Evolutionary conservation across 1,140 invertebrate species (phyloP).

Genomic region (Brachionus sp.): DNA sequence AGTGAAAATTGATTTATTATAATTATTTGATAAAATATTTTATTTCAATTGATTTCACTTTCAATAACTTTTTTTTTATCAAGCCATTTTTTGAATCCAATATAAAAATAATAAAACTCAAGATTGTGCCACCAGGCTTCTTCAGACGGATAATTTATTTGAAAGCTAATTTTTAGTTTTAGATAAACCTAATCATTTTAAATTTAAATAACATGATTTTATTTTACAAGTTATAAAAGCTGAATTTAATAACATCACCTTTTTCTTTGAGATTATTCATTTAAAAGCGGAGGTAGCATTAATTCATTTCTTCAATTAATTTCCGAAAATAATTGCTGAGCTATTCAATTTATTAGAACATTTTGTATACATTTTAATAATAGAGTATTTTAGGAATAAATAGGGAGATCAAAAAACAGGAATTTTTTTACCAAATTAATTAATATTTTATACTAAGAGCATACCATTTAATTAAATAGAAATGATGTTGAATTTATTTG

Average conservation of each 20-base stretch:
- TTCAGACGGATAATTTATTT: background rate
- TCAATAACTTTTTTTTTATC: background rate
- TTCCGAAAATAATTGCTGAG: background rate
- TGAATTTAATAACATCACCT: background rate
- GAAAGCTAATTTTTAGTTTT: background rate
- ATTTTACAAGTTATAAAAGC: background rate
- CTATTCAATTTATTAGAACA: background rate
- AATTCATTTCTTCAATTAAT: background rate
- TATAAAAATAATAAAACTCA: background rate
- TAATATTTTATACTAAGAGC: background rate
- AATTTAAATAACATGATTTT: background rate
- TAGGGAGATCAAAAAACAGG: background rate
- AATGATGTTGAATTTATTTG: background rate
- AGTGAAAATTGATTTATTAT: background rate
- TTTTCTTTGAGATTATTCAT: background rate
- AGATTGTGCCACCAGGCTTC: background rate
- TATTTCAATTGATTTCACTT: background rate
- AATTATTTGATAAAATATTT: slow-evolving; percentile 8
- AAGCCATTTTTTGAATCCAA: background rate
- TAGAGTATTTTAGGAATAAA: background rate
- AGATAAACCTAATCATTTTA: background rate
- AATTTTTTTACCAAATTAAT: slow-evolving; percentile 1
- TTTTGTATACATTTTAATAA: background rate
- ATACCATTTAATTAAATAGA: background rate
- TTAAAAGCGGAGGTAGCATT: background rate